Evolutionary conservation across 1,140 invertebrate species (phyloP), one percentile per base, ranked within the genome.

Genomic region (Achatina immaculata): DNA sequence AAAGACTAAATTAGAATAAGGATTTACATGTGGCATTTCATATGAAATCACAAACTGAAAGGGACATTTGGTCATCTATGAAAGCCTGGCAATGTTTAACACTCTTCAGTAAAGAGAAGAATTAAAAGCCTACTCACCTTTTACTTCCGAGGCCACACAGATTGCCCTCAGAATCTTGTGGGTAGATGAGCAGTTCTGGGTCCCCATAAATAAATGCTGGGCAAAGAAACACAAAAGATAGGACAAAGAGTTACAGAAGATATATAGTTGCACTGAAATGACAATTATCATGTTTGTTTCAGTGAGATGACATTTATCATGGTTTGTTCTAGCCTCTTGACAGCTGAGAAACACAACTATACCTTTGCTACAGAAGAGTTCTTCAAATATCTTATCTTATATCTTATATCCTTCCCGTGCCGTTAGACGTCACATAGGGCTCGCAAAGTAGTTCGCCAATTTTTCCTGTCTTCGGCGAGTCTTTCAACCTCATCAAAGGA

Each of bases 131-230:
- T n/a, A 81, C 85, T 88, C 85, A 91, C 90, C 62, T 83, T 36
- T 85, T 82, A 16, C 83, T 79, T 11, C 90, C 90, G 77, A 84
- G 84, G 11, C 96, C 97, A 92, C 96, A 98, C 80, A 95, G 94
- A 28, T 93, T 92, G 7, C 95, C 96, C 0, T 93, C 89, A 0
- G 94, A 92, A 85, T 94, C 93, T 19, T 94, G 95, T 7, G 97
- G 97, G 78, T 95, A 93, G 24, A 97, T 90, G 3, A 99, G 89
- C 42, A 94, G 93, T 48, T 94, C 92, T 0, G 96, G 94, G 89
- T 98, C 94, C 7, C 97, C 97, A 87, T 94, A 91, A 11, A 86
- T 90, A 55, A 94, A 93, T 1, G 94, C 95, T 95, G 85, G 43
- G 92, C 89, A 83, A 74, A 55, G 79, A 65, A 24, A 74, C 11